phyloP scores from a whole-genome alignment of 1,140 invertebrate genomes.

The Papilio glaucus region DNA sequence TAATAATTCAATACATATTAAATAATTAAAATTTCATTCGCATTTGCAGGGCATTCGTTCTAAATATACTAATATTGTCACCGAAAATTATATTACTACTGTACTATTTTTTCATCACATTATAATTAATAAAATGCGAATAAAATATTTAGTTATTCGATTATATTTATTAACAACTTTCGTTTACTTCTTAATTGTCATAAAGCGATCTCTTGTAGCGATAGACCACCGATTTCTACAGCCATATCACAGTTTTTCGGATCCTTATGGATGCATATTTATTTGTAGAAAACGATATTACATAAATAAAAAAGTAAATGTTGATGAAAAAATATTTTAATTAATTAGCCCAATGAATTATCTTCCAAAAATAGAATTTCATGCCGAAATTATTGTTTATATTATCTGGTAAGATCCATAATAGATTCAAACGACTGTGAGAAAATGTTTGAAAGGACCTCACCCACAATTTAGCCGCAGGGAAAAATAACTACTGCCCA shows the following conservation, averaged over 20 bases:
- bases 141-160: no score
- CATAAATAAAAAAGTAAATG: neutral
- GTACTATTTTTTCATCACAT: neutral
- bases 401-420: neutral
- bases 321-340: neutral
- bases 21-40: no score
- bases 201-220: neutral
- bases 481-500: constrained; percentile 18
- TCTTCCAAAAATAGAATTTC: neutral
- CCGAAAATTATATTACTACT: no score
- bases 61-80: no score
- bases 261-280: neutral
- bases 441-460: constrained; percentile 8
- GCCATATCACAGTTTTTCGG: neutral
- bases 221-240: neutral
- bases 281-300: neutral
- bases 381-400: neutral
- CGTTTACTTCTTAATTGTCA: neutral
- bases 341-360: neutral
- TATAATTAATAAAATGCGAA: neutral
- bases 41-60: no score
- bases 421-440: constrained; percentile 1
- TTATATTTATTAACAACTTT: no score
- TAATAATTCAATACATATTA: no score
- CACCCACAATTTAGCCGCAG: neutral